A percentile compares a stretch with the other conserved stretches of the same genome.
phyloP scores from a whole-genome alignment of 1,140 invertebrate species.

The Chrysopa pallens region DNA sequence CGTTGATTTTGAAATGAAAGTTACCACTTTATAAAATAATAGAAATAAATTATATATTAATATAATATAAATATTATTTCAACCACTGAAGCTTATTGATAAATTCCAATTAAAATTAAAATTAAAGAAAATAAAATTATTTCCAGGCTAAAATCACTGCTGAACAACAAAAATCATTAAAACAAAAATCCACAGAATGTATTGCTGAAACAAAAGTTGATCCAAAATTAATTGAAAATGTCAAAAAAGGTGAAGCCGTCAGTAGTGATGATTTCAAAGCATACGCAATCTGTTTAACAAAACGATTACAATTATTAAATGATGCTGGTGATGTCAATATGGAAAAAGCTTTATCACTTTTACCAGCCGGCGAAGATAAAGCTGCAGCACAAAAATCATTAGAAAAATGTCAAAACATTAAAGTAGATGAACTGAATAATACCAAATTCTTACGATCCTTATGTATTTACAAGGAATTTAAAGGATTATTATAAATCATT shows the following conservation, averaged over 20 bases:
- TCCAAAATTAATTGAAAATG: slow-evolving; percentile 15
- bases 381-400: slow-evolving; percentile 1
- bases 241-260: slow-evolving; percentile 15
- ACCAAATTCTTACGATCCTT: not conserved
- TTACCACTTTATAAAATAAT: no score
- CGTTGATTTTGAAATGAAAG: no score
- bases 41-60: no score
- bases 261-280: slow-evolving; percentile 15
- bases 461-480: no score
- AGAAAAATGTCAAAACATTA: not conserved
- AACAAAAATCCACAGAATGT: slow-evolving; percentile 11
- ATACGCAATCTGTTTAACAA: slow-evolving; percentile 19
- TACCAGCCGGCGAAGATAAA: slow-evolving; percentile 1
- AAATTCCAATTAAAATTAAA: no score
- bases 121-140: no score
- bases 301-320: slow-evolving; percentile 16
- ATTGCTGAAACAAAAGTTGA: slow-evolving; percentile 15
- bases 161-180: slow-evolving; percentile 9
- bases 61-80: no score
- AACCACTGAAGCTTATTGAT: no score
- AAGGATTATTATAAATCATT: no score
- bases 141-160: not conserved
- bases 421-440: not conserved
- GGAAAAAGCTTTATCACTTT: slow-evolving; percentile 11
- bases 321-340: slow-evolving; percentile 15